Base-by-base conservation (phyloP, 2,888 invertebrate genomes). In the Macaria notata region DNA sequence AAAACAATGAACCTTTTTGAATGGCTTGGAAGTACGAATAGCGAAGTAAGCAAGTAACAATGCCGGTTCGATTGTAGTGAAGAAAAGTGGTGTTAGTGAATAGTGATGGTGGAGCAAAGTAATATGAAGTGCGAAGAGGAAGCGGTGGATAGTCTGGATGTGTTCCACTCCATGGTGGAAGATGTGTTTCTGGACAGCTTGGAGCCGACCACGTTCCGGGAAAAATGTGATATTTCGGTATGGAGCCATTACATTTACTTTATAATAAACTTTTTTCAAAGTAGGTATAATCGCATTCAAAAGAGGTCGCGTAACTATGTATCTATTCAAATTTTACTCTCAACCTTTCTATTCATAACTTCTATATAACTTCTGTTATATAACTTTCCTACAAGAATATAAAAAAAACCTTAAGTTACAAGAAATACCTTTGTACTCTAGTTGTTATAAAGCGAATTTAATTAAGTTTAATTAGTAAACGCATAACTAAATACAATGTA, bases 101-200 rank as follows among this genome's bases (percentile, higher is more conserved):
- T 59, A 69, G 81, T 81, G 74, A 87, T 88, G 85, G 87, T 88
- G 71, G 86, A 86, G 71, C 78, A 76, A 66, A 80, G 72, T 63
- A 79, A 73, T 63, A 79, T 88, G 84, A 83, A 79, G 68, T 78
- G 78, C 50, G 84, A 84, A 49, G 85, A 83, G 33, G 81, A 84
- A 50, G 88, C 83, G 66, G 73, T 76, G 39, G 90, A 90, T 58
- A 88, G 89, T 70, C 76, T 90, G 71, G 88, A 90, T 66, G 82
- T 88, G 69, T 86, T 84, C 57, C 70, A 70, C 51, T 69, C 76
- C 9, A 67, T 61, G 38, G 63, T 67, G 41, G 78, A 77, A 45
- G 90, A 88, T 68, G 66, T 81, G 42, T 90, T 83, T 64, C 71
- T 88, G 68, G 91, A 91, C 63, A 91, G 91, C 46, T 76, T 91